A percentile compares a stretch with the other conserved stretches of the same genome.
Evolutionary conservation across 2,888 invertebrate species (phyloP).

Genomic region (Acleris emargana): DNA sequence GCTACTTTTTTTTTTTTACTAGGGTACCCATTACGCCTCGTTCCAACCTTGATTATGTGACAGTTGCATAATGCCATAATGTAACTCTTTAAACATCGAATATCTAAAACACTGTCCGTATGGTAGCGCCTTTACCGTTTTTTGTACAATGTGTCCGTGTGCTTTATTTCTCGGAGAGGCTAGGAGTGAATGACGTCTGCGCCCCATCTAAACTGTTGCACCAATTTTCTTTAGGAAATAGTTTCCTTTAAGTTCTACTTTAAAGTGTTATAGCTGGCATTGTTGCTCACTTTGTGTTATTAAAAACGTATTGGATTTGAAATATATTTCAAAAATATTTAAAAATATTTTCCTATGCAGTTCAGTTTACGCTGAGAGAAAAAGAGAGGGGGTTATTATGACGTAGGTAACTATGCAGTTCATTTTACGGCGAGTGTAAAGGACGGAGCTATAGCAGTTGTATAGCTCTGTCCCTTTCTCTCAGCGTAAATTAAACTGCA

Average conservation of each 20-base stretch:
- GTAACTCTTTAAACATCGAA: background rate
- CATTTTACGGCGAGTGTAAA: too few relatives aligned
- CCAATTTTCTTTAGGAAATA: conserved; percentile 31
- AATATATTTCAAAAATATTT: background rate
- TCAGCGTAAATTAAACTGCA: too few relatives aligned
- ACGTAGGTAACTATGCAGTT: too few relatives aligned
- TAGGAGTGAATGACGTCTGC: conserved; percentile 31
- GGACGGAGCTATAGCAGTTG: too few relatives aligned
- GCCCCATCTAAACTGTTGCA: conserved; percentile 33
- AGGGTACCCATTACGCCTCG: too few relatives aligned
- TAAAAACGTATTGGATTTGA: background rate
- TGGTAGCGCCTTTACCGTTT: conserved; percentile 16
- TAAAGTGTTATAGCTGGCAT: conserved; percentile 1
- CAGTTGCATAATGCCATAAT: background rate
- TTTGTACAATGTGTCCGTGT: conserved; percentile 27
- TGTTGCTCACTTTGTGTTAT: background rate
- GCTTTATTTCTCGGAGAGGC: conserved; percentile 25
- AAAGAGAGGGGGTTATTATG: too few relatives aligned
- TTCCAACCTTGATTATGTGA: too few relatives aligned
- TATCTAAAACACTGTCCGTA: background rate
- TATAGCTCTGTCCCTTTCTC: too few relatives aligned
- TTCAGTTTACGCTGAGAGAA: too few relatives aligned
- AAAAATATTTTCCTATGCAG: too few relatives aligned
- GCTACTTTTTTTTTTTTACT: too few relatives aligned
- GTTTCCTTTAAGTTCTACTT: conserved; percentile 17